Evolutionary conservation across 2,888 invertebrate genomes (phyloP), one percentile per base, ranked within the genome.

Genomic region (Liposcelis brunnea): DNA sequence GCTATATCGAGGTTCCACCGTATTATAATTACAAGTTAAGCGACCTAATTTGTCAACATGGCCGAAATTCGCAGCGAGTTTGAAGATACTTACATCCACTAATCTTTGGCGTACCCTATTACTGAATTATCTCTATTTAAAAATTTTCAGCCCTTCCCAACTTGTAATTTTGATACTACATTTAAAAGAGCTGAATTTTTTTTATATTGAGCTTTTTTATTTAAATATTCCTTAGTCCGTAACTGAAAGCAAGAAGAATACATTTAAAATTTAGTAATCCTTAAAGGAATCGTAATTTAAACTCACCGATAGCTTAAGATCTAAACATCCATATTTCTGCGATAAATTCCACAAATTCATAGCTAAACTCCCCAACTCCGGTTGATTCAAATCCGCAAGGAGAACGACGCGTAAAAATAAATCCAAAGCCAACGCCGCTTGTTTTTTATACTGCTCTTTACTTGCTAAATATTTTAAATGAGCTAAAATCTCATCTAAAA

Each of bases 301-400:
- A 56, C 56, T 61, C 59, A 68, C 68, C 51, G 60, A 61, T 18
- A 65, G 53, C 59, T 72, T 74, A 2, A 60, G 57, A 58, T 80
- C 77, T 15, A 68, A 56, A 26, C 63, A 64, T 3, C 66, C 61
- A 55, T 76, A 67, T 61, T 81, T 86, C 52, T 77, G 73, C 14
- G 80, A 73, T 51, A 90, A 65, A 56, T 76, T 72, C 89, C 90
- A 91, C 36, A 93, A 66, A 62, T 89, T 89, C 0, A 74, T 58
- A 1, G 84, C 82, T 48, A 93, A 66, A 44, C 69, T 72, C 26
- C 72, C 67, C 62, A 85, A 69, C 15, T 71, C 64, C 8, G 72
- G 66, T 43, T 70, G 67, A 3, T 63, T 61, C 6, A 84, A 58
- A 58, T 84, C 77, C 0, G 75, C 76, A 51, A 79, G 71, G 26